These are phyloP conservation scores for Megalopta genalis DNA, from an alignment of 1,140 invertebrate species.

Conservation along the genomic window DNA sequence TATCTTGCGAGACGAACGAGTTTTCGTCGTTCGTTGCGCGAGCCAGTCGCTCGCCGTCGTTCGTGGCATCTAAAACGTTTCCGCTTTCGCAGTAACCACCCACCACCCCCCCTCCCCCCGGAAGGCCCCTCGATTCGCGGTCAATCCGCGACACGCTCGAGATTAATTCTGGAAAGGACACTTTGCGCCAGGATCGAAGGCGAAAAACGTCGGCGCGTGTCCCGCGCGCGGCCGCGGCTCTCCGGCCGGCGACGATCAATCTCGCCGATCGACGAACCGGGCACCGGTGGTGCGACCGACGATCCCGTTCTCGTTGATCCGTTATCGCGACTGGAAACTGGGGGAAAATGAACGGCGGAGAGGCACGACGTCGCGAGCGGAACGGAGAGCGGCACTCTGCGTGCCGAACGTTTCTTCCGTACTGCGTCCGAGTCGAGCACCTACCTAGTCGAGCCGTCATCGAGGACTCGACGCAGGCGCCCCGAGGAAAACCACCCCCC, in stretches of 20 bases:
- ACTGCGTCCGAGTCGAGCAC: slow-evolving; percentile 79
- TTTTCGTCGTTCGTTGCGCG: not conserved
- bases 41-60: not conserved
- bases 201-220: not conserved
- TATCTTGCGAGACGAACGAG: no score
- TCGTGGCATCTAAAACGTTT: not conserved
- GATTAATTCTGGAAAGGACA: slow-evolving; percentile 3
- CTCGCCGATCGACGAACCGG: not conserved
- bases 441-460: slow-evolving; percentile 75
- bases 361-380: slow-evolving; percentile 42
- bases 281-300: not conserved
- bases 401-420: slow-evolving; percentile 70
- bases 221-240: not conserved
- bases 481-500: slow-evolving; percentile 65
- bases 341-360: not conserved
- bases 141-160: not conserved
- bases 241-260: no score
- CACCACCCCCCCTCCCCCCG: no score
- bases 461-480: slow-evolving; percentile 78
- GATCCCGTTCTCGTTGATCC: not conserved
- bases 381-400: slow-evolving; percentile 46
- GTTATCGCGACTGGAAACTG: slow-evolving; percentile 13
- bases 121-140: no score
- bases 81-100: not conserved
- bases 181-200: not conserved